Evolutionary conservation across 2,888 invertebrate species (phyloP).

Genomic region (Embidobia sp.): DNA sequence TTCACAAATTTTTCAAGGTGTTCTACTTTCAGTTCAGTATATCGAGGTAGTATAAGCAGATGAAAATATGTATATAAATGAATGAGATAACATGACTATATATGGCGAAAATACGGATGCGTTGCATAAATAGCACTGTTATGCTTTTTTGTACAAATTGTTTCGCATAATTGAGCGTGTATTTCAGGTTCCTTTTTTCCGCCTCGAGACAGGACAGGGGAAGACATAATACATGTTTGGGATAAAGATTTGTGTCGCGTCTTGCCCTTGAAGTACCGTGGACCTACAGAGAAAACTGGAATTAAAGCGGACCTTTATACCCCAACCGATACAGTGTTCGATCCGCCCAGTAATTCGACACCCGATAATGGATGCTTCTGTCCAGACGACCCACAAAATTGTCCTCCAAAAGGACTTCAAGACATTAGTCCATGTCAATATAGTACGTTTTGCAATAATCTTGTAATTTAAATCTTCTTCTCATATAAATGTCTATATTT

Average conservation of each 20-base stretch:
- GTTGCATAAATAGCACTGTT: no score
- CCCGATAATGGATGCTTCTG: conserved; percentile 89
- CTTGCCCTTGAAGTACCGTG: conserved; percentile 88
- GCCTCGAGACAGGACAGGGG: conserved; percentile 84
- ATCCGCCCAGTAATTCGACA: conserved; percentile 82
- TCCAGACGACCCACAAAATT: conserved; percentile 85
- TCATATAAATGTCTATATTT: no score
- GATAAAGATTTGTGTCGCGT: conserved; percentile 94
- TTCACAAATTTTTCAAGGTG: no score
- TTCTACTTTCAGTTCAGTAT: no score
- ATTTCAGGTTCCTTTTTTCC: conserved; percentile 90
- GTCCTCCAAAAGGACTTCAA: conserved; percentile 89
- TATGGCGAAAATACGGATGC: no score
- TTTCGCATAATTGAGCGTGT: no score
- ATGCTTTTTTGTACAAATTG: neutral
- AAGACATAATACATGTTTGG: conserved; percentile 88
- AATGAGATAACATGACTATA: no score
- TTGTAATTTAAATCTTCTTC: no score
- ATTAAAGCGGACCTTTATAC: conserved; percentile 89
- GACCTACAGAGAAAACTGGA: conserved; percentile 87
- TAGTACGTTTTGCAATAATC: no score
- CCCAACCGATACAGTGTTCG: conserved; percentile 87
- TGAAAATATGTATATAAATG: no score
- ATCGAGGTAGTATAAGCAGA: no score
- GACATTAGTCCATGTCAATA: conserved; percentile 94